Evolutionary conservation across 2,113 vertebrate genomes (phyloP).

Genomic region (Tachycineta bicolor): DNA sequence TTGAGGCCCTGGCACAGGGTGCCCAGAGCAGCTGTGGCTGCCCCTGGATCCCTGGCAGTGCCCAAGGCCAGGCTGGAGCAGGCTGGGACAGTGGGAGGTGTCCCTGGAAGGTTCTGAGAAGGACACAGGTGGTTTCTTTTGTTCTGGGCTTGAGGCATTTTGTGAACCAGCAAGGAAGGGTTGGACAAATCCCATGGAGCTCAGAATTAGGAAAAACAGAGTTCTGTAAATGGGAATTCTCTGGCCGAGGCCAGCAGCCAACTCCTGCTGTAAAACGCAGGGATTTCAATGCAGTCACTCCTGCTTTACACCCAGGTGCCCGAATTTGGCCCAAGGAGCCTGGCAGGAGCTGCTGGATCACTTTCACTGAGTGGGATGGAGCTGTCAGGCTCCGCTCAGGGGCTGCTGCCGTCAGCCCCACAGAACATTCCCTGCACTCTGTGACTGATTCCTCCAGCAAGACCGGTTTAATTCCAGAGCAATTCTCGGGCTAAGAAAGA

Average conservation of each 20-base stretch:
- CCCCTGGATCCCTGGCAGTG: not conserved
- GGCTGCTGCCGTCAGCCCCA: not conserved
- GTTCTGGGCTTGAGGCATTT: not conserved
- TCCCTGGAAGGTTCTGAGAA: not conserved
- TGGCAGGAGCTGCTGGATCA: not conserved
- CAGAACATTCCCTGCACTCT: not conserved
- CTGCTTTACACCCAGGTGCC: not conserved
- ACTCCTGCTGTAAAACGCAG: not conserved
- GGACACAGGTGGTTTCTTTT: not conserved
- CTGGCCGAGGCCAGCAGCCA: not conserved
- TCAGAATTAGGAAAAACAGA: not conserved
- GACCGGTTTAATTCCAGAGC: not conserved
- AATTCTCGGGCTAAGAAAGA: not conserved
- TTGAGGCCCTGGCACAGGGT: not conserved
- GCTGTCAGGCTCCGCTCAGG: not conserved
- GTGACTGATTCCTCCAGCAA: not conserved
- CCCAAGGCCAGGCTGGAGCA: not conserved
- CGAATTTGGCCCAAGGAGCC: not conserved
- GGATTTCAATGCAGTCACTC: not conserved
- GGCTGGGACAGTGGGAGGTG: not conserved
- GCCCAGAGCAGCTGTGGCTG: not conserved
- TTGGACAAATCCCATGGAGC: not conserved
- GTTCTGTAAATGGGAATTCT: not conserved
- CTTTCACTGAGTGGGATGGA: not conserved
- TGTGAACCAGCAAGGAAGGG: not conserved